Conservation (phyloP, 2,888 invertebrate species). For the Eilema caniola region DNA sequence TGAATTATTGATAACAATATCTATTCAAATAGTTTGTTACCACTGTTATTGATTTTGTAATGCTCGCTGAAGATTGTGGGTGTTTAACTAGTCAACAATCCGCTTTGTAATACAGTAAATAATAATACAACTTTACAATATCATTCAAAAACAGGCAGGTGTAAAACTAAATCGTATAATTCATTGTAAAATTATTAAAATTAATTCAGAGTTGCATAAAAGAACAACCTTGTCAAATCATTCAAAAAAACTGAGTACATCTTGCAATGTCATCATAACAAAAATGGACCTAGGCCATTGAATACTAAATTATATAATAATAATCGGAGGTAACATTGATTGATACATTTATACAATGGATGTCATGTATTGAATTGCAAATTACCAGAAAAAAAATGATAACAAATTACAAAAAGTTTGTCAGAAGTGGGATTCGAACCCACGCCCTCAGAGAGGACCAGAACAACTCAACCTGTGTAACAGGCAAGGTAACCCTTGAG, state of each 20-base stretch:
- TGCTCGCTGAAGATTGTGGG: neutral
- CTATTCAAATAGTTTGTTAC: neutral
- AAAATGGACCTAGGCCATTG: neutral
- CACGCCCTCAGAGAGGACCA: conserved; percentile 94
- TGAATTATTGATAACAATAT: neutral
- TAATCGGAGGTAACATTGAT: neutral
- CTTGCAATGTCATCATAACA: conserved; percentile 4
- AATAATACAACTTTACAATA: neutral
- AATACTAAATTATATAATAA: neutral
- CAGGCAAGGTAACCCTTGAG: conserved; percentile 85
- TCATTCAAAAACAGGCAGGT: neutral
- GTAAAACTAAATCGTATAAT: neutral
- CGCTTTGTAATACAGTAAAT: neutral
- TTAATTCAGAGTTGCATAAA: conserved; percentile 1
- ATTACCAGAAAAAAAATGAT: conserved; percentile 30
- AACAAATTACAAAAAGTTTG: conserved; percentile 77
- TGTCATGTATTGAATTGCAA: neutral
- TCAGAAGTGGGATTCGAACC: conserved; percentile 94
- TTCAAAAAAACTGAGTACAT: neutral
- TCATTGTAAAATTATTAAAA: conserved; percentile 1
- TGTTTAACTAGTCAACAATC: neutral
- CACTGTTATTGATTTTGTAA: neutral
- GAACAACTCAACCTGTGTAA: conserved; percentile 89
- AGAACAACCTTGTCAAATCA: conserved; percentile 1
- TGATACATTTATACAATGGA: neutral